Evolutionary conservation across 2,113 vertebrate genomes (phyloP).

Genomic region (Catharus minimus): DNA sequence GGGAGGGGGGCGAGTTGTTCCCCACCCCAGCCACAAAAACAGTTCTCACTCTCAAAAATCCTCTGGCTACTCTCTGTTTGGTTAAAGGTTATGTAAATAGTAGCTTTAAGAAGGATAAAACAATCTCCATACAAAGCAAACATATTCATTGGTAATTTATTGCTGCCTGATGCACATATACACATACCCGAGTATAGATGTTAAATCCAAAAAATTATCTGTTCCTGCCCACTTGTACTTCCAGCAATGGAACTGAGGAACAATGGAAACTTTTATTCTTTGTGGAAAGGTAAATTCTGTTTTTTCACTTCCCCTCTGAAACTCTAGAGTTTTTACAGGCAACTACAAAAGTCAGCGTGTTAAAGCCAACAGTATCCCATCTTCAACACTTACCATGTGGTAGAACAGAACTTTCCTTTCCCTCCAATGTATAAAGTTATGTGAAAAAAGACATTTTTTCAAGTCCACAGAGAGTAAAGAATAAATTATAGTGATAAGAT

Average conservation of each 20-base stretch:
- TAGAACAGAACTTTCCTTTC: slow-evolving; percentile 57
- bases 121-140: slow-evolving; percentile 76
- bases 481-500: slow-evolving; percentile 88
- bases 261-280: slow-evolving; percentile 65
- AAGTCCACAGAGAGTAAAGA: slow-evolving; percentile 76
- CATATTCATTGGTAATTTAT: slow-evolving; percentile 78
- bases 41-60: slow-evolving; percentile 72
- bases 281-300: slow-evolving; percentile 67
- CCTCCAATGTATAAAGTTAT: slow-evolving; percentile 73
- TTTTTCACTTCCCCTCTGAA: slow-evolving; percentile 71
- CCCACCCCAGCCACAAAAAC: slow-evolving; percentile 52
- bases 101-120: slow-evolving; percentile 76
- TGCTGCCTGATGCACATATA: slow-evolving; percentile 44
- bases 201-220: slow-evolving; percentile 37
- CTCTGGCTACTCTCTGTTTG: slow-evolving; percentile 70
- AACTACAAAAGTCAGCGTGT: slow-evolving; percentile 59
- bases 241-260: neutral
- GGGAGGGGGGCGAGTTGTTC: slow-evolving; percentile 3
- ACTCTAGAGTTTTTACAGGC: slow-evolving; percentile 70
- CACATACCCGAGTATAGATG: neutral
- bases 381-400: slow-evolving; percentile 52
- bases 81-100: slow-evolving; percentile 83
- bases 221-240: slow-evolving; percentile 25
- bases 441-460: slow-evolving; percentile 74
- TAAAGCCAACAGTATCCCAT: slow-evolving; percentile 61